Percentiles rank a stretch among this genome's conserved stretches.
Evolutionary conservation across 2,797 vertebrate species (phyloP).

Genomic region (Emys orbicularis): DNA sequence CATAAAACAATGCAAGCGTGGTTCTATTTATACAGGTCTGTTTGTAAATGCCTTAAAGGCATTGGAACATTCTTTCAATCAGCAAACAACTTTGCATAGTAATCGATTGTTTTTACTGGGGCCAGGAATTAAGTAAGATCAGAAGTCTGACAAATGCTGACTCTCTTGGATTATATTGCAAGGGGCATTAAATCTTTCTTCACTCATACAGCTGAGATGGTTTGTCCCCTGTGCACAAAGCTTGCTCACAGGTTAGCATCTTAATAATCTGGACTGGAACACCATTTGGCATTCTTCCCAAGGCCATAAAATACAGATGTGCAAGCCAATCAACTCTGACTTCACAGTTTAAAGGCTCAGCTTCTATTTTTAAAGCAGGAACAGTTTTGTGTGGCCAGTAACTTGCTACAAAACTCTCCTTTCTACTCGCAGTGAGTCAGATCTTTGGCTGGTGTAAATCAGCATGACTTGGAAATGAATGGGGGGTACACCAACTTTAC

Average conservation of each 20-base stretch:
- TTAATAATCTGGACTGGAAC: background rate
- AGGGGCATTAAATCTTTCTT: slow-evolving; percentile 54
- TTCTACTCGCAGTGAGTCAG: background rate
- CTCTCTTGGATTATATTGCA: background rate
- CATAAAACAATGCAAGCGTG: background rate
- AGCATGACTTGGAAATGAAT: background rate
- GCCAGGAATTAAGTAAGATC: slow-evolving; percentile 23
- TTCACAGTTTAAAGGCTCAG: slow-evolving; percentile 63
- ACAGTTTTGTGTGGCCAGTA: slow-evolving; percentile 16
- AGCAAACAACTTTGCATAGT: slow-evolving; percentile 41
- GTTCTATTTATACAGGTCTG: slow-evolving; percentile 54
- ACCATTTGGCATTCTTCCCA: slow-evolving; percentile 6
- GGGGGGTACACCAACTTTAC: background rate
- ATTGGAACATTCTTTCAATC: slow-evolving; percentile 13
- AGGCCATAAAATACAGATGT: background rate
- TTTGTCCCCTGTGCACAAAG: background rate
- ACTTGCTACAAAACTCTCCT: background rate
- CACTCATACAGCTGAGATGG: slow-evolving; percentile 58
- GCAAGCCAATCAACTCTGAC: slow-evolving; percentile 56
- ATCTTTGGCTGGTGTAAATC: background rate
- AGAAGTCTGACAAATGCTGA: slow-evolving; percentile 51
- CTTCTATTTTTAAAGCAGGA: slow-evolving; percentile 49
- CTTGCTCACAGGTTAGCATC: slow-evolving; percentile 3
- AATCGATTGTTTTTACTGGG: slow-evolving; percentile 42
- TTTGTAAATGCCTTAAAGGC: slow-evolving; percentile 51